Evolutionary conservation across 2,888 invertebrate genomes (phyloP).

Genomic region (Drosophila dives): DNA sequence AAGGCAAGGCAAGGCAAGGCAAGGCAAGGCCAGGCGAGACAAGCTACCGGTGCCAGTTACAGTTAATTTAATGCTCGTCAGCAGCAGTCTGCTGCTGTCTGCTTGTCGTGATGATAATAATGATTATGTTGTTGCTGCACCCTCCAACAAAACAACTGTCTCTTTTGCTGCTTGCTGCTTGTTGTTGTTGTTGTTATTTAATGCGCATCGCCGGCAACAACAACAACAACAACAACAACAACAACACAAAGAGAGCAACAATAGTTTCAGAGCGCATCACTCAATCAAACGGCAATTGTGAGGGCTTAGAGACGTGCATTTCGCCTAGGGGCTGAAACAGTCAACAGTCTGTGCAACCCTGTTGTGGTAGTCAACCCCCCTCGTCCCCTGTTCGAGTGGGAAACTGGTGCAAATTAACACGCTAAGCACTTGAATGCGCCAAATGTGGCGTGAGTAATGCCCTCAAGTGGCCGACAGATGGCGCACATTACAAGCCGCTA

Average conservation of each 20-base stretch:
- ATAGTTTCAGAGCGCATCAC: constrained; percentile 65
- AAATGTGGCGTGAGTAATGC: constrained; percentile 84
- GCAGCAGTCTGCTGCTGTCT: constrained; percentile 9
- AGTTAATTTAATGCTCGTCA: constrained; percentile 81
- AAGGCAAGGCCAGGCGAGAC: not conserved
- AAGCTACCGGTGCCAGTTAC: constrained; percentile 61
- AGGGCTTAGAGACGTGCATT: constrained; percentile 67
- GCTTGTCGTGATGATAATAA: constrained; percentile 25
- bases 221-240: constrained; percentile 44
- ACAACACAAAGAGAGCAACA: constrained; percentile 5
- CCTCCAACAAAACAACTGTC: constrained; percentile 31
- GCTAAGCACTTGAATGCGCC: constrained; percentile 83
- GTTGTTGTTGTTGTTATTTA: constrained; percentile 27
- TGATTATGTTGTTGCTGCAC: constrained; percentile 53
- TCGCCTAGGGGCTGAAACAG: constrained; percentile 31
- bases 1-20: not conserved
- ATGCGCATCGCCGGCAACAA: constrained; percentile 45
- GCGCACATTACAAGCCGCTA: constrained; percentile 75
- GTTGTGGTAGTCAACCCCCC: constrained; percentile 26
- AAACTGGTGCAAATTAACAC: constrained; percentile 83
- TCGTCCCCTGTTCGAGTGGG: constrained; percentile 17
- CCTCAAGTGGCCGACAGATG: constrained; percentile 76
- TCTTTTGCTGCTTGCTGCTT: not conserved
- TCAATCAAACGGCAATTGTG: constrained; percentile 83
- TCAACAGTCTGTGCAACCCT: constrained; percentile 18